phyloP scores from a whole-genome alignment of 1,140 invertebrate genomes.

The Maconellicoccus hirsutus region DNA sequence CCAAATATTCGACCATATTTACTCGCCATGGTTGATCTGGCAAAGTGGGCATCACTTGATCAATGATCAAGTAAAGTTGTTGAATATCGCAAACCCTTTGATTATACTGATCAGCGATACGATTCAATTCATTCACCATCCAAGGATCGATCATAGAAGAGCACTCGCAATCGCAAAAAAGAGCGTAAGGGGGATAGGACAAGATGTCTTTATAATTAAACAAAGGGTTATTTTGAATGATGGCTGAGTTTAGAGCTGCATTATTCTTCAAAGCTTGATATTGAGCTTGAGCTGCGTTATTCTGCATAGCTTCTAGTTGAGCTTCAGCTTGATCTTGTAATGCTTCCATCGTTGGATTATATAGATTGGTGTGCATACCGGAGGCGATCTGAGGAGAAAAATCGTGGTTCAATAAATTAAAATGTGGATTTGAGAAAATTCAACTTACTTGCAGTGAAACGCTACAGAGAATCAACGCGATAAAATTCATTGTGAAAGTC shows the following conservation, averaged over 20 bases:
- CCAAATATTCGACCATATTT: not conserved
- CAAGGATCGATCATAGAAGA: not conserved
- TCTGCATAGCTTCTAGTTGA: not conserved
- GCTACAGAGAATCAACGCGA: not conserved
- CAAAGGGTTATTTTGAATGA: not conserved
- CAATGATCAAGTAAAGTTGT: not conserved
- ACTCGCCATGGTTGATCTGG: not conserved
- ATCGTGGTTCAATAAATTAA: too few species aligned
- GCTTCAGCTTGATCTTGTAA: not conserved
- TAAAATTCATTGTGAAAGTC: not conserved
- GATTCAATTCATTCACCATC: not conserved
- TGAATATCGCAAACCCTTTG: not conserved
- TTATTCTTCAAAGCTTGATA: not conserved
- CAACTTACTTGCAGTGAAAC: not conserved
- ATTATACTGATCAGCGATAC: not conserved
- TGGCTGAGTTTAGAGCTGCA: not conserved
- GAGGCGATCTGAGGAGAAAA: not conserved
- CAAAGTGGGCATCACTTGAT: not conserved
- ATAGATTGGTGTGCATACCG: not conserved
- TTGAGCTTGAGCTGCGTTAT: not conserved
- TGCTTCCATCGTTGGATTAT: not conserved
- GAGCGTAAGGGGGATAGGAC: not conserved
- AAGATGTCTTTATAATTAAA: not conserved
- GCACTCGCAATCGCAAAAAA: not conserved
- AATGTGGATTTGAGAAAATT: not conserved